phyloP scores from a whole-genome alignment of 2,888 invertebrate species.

The Barypeithes pellucidus region DNA sequence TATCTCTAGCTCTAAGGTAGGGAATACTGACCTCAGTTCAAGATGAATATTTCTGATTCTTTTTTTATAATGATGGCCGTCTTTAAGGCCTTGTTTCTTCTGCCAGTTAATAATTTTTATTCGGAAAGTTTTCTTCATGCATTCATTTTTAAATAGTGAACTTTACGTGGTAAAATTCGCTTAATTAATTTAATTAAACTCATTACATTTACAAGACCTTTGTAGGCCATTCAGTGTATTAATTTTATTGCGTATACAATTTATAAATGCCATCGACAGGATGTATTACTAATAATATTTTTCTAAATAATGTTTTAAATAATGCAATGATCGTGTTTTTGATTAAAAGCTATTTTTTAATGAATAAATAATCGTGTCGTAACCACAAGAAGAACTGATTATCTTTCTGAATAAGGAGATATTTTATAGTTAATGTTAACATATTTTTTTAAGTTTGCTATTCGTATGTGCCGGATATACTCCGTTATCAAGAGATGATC shows the following conservation, averaged over 20 bases:
- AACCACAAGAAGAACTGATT: background rate
- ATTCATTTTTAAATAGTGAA: no score
- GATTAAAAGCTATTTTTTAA: constrained; percentile 1
- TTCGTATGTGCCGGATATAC: no score
- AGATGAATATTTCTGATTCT: no score
- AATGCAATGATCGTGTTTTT: constrained; percentile 8
- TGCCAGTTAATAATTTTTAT: no score
- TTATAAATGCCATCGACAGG: constrained; percentile 32
- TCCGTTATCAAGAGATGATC: no score
- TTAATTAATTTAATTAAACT: constrained; percentile 36
- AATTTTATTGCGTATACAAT: constrained; percentile 4
- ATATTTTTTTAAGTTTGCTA: no score
- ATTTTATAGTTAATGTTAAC: background rate
- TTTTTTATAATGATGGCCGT: no score
- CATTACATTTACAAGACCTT: constrained; percentile 34
- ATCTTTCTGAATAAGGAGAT: background rate
- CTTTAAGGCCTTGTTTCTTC: no score
- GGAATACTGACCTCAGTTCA: no score
- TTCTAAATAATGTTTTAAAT: constrained; percentile 25
- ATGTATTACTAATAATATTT: constrained; percentile 14
- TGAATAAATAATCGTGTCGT: background rate
- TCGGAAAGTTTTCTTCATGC: no score
- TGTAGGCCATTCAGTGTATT: constrained; percentile 29
- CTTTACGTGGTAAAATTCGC: no score
- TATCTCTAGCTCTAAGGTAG: no score